Percentiles rank a stretch among this genome's conserved stretches.
Conservation (phyloP, 2,888 invertebrate species). For the Drosophila nr. fundita region DNA sequence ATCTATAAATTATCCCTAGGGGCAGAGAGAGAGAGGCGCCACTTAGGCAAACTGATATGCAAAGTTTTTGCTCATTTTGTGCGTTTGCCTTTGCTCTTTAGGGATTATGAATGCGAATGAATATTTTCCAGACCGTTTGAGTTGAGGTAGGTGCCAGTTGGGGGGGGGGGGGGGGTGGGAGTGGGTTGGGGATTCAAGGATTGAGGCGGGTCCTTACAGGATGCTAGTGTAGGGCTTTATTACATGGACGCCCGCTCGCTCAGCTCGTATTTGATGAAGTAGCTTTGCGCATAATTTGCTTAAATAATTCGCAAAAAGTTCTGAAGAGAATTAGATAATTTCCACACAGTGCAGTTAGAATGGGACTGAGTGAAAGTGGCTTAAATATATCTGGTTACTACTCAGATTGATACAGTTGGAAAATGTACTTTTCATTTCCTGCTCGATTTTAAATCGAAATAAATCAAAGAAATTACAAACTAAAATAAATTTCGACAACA, state of each 20-base stretch:
- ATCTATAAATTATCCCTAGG: background rate
- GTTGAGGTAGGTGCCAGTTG: slow-evolving; percentile 5
- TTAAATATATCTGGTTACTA: background rate
- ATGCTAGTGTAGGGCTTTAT: slow-evolving; percentile 12
- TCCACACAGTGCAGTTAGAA: background rate
- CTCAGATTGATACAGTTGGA: background rate
- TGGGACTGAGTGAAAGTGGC: background rate
- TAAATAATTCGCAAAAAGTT: slow-evolving; percentile 71
- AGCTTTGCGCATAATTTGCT: slow-evolving; percentile 67
- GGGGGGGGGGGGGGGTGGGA: too few relatives aligned
- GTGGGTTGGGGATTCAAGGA: too few relatives aligned
- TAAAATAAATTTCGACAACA: too few relatives aligned
- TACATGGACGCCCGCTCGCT: slow-evolving; percentile 8
- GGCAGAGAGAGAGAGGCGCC: background rate
- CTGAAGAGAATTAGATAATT: slow-evolving; percentile 6
- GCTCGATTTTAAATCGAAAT: background rate
- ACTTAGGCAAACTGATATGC: slow-evolving; percentile 45
- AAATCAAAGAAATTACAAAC: background rate
- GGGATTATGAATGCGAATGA: slow-evolving; percentile 77
- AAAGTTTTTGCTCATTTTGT: slow-evolving; percentile 64
- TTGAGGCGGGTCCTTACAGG: background rate
- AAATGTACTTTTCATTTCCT: background rate
- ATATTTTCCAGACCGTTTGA: slow-evolving; percentile 43
- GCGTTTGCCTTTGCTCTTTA: slow-evolving; percentile 46
- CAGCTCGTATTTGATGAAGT: slow-evolving; percentile 49